Conservation (phyloP, 2,797 vertebrate genomes). For the Meda fulgida region DNA sequence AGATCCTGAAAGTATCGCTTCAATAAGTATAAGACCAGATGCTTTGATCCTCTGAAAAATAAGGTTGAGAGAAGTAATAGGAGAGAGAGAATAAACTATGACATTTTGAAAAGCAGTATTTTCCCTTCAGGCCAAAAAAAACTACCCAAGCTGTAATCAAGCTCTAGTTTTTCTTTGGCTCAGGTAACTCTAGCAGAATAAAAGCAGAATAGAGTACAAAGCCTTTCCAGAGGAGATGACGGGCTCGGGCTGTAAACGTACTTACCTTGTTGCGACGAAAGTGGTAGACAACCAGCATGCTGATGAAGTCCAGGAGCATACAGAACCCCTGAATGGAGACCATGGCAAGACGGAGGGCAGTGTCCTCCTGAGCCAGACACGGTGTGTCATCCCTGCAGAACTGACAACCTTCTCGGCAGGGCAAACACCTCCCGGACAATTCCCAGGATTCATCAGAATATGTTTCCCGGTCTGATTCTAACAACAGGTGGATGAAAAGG, state of each 20-base stretch:
- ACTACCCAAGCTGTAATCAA: neutral
- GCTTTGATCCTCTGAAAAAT: constrained; percentile 88
- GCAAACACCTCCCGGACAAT: constrained; percentile 85
- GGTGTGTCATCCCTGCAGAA: constrained; percentile 90
- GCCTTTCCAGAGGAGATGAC: neutral
- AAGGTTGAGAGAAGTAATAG: neutral
- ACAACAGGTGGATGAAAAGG: constrained; percentile 46
- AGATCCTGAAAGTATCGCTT: constrained; percentile 91
- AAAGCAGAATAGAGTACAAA: neutral
- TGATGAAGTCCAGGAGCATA: constrained; percentile 83
- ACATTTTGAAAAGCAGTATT: constrained; percentile 9
- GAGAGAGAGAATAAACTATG: neutral
- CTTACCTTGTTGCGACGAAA: constrained; percentile 94
- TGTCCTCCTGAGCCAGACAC: constrained; percentile 90
- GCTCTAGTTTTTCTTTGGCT: constrained; percentile 1
- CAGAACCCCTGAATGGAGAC: constrained; percentile 93
- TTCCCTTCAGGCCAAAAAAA: neutral
- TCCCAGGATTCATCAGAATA: constrained; percentile 76
- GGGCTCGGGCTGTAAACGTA: neutral
- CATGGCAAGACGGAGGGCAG: constrained; percentile 86
- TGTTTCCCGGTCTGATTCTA: constrained; percentile 79
- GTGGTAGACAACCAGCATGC: constrained; percentile 92
- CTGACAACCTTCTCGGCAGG: constrained; percentile 90
- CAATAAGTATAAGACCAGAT: constrained; percentile 92
- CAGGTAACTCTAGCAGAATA: constrained; percentile 11